phyloP scores from a whole-genome alignment of 2,888 invertebrate genomes.

The Diaprepes abbreviatus region DNA sequence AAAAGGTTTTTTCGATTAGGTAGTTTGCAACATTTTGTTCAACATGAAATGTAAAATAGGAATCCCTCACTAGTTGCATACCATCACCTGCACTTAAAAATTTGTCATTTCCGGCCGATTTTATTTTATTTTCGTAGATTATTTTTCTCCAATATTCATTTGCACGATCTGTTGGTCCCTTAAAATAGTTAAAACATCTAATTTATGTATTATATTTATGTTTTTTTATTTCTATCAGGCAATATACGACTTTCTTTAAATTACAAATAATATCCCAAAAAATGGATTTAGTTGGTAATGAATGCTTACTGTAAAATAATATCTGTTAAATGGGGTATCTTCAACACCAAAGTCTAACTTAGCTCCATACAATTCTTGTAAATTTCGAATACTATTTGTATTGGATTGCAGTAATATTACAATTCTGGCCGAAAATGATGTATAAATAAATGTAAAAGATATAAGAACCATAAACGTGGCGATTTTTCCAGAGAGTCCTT shows the following conservation, averaged over 20 bases:
- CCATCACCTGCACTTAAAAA: conserved; percentile 33
- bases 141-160: conserved; percentile 34
- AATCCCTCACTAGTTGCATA: conserved; percentile 33
- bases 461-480: conserved; percentile 31
- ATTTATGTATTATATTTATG: too few species aligned
- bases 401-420: conserved; percentile 42
- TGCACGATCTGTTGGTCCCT: conserved; percentile 26
- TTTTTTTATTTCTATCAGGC: too few species aligned
- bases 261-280: too few species aligned
- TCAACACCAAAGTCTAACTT: conserved; percentile 45
- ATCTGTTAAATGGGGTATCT: conserved; percentile 27
- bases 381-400: conserved; percentile 27
- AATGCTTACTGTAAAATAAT: conserved; percentile 34
- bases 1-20: conserved; percentile 30
- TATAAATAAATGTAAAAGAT: conserved; percentile 34
- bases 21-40: conserved; percentile 21
- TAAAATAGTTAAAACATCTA: too few species aligned
- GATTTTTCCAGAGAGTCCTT: conserved; percentile 40
- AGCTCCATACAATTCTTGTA: conserved; percentile 27
- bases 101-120: not conserved
- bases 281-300: too few species aligned
- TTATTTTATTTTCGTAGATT: conserved; percentile 42
- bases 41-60: conserved; percentile 41
- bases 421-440: conserved; percentile 42
- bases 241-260: too few species aligned